Base-by-base conservation (phyloP, 2,888 invertebrate species). In the Tryphoninae sp. region DNA sequence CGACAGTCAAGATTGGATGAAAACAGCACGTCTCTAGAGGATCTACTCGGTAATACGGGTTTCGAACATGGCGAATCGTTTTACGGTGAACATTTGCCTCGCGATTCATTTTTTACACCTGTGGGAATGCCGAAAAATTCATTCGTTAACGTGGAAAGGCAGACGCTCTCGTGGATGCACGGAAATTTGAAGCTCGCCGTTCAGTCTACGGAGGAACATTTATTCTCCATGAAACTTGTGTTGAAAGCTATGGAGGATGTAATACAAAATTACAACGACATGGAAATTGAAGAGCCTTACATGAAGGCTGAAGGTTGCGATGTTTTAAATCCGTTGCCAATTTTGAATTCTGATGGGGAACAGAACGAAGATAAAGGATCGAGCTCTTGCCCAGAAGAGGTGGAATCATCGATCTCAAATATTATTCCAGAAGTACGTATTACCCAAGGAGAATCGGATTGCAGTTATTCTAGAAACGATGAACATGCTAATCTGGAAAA, bases 171-270 rank as follows among this genome's bases (percentile, higher is more conserved):
- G 4, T 79, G 72, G 79, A 49, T 79, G 7, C 68, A 64, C 16
- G 76, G 16, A 11, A 73, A 77, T 45, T 45, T 82, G 33, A 77
- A 76, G 16, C 19, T 45, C 0, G 49, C 16, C 8, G 55, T 82
- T 22, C 73, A 64, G 22, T 69, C 55, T 33, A 42, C 26, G 3
- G 82, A 82, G 64, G 73, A 82, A 16, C 72, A 68, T n/a, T 64
- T 82, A 33, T 64, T 68, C 8, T 23, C 55, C 13, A 79, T 75
- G 82, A 82, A 58, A 49, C 49, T 22, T 0, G 9, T 76, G n/a
- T 16, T 75, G n/a, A 55, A 64, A 16, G 53, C 64, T 2, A n/a
- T 80, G 22, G 75, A 75, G n/a, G 69, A 75, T 3, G 26, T 42
- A 9, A 58, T 71, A 9, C 22, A 64, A 8, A 26, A 59, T 40